Evolutionary conservation across 2,113 vertebrate genomes (phyloP), one percentile per base, ranked within the genome.

Genomic region (Neogale vison): DNA sequence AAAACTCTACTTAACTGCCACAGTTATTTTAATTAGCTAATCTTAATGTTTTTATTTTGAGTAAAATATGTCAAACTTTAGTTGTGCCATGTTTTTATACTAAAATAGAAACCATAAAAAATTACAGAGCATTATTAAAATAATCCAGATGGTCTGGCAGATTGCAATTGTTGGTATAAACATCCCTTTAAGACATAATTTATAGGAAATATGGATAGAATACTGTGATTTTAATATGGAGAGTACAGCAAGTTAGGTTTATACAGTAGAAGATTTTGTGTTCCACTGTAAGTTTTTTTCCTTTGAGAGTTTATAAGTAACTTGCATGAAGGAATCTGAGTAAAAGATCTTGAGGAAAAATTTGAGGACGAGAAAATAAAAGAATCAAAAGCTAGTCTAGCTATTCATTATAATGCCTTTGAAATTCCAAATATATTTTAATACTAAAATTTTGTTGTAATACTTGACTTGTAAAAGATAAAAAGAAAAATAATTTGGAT

Each of bases 71-170:
- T 86, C 36, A 55, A 36, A 47, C 59, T 76, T 94, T 47, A 55
- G 76, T 85, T 92, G 12, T 77, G 20, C 42, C 12, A 0, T 91
- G 3, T 94, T 94, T 96, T 94, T 77, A 86, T 91, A 50, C 23
- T 86, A 86, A 77, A 93, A 95, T 85, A 69, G 8, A 88, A 97
- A 83, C 31, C 9, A 11, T 87, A 50, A 86, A 76, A 97, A 86
- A 52, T 69, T 81, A 55, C 29, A 72, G 55, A 81, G 81, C 69
- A 77, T 88, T 90, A 76, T 88, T 85, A 90, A 96, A 93, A 93
- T 88, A 93, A 84, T 59, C 72, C 42, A 86, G 45, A 81, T 95
- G 36, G 6, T 69, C 76, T 97, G 36, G 34, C 76, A 95, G 67
- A 76, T 90, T 76, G 4, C 45, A 85, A 31, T 79, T 93, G 23